Evolutionary conservation across 2,888 invertebrate species (phyloP).

Genomic region (Hirtodrosophila confusa): DNA sequence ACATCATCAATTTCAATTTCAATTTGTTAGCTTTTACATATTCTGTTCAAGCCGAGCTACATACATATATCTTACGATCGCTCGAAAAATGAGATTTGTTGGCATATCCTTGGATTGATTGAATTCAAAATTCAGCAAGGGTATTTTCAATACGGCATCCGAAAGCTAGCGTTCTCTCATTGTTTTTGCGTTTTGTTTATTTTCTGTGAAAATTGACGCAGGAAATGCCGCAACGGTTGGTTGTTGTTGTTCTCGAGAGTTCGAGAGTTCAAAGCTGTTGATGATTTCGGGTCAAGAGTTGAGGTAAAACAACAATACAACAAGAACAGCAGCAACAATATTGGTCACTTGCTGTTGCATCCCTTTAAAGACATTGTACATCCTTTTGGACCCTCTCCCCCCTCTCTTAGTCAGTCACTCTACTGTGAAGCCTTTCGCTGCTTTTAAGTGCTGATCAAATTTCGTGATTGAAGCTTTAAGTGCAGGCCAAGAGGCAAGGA

Average conservation of each 20-base stretch:
- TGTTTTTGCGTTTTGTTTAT: slow-evolving; percentile 13
- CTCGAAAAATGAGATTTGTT: too few species aligned
- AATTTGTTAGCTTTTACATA: too few species aligned
- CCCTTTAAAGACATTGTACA: slow-evolving; percentile 33
- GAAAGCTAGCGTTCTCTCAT: neutral
- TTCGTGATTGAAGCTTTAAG: slow-evolving; percentile 72
- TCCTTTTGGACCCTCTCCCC: neutral
- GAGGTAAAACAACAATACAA: slow-evolving; percentile 29
- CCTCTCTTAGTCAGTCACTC: neutral
- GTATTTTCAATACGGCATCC: too few species aligned
- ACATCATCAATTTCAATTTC: too few species aligned
- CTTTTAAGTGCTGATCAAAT: slow-evolving; percentile 73
- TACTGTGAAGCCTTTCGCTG: slow-evolving; percentile 9
- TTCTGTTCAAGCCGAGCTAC: too few species aligned
- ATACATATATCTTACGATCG: too few species aligned
- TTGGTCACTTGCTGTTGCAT: slow-evolving; percentile 62
- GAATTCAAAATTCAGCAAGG: too few species aligned
- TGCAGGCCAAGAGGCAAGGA: slow-evolving; percentile 38
- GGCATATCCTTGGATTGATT: too few species aligned
- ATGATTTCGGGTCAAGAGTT: slow-evolving; percentile 74
- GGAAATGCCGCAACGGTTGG: slow-evolving; percentile 64
- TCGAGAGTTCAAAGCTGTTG: slow-evolving; percentile 60
- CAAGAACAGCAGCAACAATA: slow-evolving; percentile 13
- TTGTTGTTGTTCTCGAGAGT: slow-evolving; percentile 25
- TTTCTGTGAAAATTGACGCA: slow-evolving; percentile 72